Base-by-base conservation (phyloP, 1,140 invertebrate genomes). In the Macrotrachela quadricornifera region DNA sequence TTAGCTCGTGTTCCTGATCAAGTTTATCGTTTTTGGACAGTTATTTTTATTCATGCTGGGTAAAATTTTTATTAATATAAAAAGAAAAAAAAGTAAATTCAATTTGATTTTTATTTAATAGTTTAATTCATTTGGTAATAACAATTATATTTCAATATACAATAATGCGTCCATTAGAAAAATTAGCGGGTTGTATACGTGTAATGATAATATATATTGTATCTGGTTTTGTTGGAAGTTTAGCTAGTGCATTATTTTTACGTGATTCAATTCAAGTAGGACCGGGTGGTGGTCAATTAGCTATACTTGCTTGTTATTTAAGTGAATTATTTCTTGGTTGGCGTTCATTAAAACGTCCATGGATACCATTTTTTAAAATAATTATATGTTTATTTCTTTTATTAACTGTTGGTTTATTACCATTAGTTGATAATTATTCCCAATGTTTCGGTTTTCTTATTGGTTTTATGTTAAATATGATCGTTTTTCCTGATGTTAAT, bases 391-490 rank as follows among this genome's bases (percentile, higher is more conserved):
- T 82, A 12, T 55, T 79, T 1, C 69, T 78, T 30, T 75, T 94
- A 14, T 81, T 95, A 59, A 61, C 84, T 2, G 65, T 88, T 40
- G 90, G 86, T 16, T 74, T 90, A 21, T 66, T 91, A 39, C 86
- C 88, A 6, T 94, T 84, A 86, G 80, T 94, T 30, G 88, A 95
- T 74, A 96, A 95, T 72, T 95, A 87, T 71, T 85, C 88, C 39
- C 86, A 94, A 66, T 71, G 92, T 12, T 87, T 75, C 57, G 78
- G 70, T 80, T 92, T 95, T 64, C 73, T 88, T 39, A 87, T 87
- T 65, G 90, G 90, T 51, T 83, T 90, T 62, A 72, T 94, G 11
- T 73, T 92, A 8, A 83, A 85, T 12, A 86, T 88, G 70, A 82
- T 83, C 12, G 64, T 92, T 42, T 73, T 90, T 64, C 85, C 85